Evolutionary conservation across 2,797 vertebrate species (phyloP).

Genomic region (Thalassophryne amazonica): DNA sequence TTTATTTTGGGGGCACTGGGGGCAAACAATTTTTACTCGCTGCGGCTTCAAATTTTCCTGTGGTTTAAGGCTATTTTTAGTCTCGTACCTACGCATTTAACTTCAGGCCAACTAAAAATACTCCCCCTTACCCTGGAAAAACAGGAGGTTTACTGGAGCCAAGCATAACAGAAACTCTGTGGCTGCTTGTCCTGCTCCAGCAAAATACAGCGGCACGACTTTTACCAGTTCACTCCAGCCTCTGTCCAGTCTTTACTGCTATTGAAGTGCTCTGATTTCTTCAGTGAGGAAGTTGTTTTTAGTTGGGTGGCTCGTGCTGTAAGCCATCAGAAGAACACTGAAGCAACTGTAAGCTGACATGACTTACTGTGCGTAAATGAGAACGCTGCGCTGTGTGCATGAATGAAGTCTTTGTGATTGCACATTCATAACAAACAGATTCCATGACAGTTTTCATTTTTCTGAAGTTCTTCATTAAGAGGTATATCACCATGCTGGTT

Average conservation of each 20-base stretch:
- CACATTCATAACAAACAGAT: conserved; percentile 68
- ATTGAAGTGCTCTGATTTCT: conserved; percentile 41
- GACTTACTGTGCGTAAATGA: conserved; percentile 54
- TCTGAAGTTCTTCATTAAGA: conserved; percentile 57
- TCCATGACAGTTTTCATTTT: conserved; percentile 55
- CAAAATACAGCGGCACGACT: conserved; percentile 67
- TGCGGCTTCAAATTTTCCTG: conserved; percentile 76
- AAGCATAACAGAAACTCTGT: conserved; percentile 70
- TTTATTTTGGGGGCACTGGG: conserved; percentile 56
- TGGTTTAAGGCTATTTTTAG: conserved; percentile 77
- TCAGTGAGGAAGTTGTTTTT: conserved; percentile 69
- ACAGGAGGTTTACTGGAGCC: conserved; percentile 71
- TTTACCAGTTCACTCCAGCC: conserved; percentile 53
- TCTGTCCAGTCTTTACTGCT: conserved; percentile 48
- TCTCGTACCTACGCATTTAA: conserved; percentile 71
- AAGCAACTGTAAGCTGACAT: conserved; percentile 62
- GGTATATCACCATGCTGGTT: conserved; percentile 53
- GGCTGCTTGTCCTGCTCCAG: conserved; percentile 57
- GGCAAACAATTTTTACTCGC: conserved; percentile 73
- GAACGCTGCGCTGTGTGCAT: conserved; percentile 49
- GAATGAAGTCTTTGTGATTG: conserved; percentile 69
- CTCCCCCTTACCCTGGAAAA: conserved; percentile 65
- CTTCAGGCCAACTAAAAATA: conserved; percentile 78
- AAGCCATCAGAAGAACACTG: conserved; percentile 64
- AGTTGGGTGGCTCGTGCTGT: conserved; percentile 53